A percentile compares a stretch with the other conserved stretches of the same genome.
Conservation (phyloP, 2,888 invertebrate genomes). For the Drosophila neonasuta region DNA sequence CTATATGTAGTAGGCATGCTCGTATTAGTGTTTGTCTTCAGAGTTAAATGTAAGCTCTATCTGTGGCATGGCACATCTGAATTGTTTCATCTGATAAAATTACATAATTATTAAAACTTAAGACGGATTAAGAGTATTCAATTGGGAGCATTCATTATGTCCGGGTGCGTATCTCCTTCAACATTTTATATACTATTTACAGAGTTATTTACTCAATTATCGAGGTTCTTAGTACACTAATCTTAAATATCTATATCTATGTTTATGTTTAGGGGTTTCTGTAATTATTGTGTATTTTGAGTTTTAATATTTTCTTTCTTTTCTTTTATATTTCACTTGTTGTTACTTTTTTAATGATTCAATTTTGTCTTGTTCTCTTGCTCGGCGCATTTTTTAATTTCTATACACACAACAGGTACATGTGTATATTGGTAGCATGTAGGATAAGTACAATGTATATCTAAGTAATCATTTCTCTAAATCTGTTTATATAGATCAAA, state of each 20-base stretch:
- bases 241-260: constrained; percentile 29
- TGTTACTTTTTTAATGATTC: constrained; percentile 16
- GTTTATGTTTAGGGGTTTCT: constrained; percentile 36
- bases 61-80: constrained; percentile 76
- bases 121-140: constrained; percentile 58
- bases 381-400: constrained; percentile 21
- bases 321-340: constrained; percentile 7
- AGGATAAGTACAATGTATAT: constrained; percentile 37
- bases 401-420: constrained; percentile 71
- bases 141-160: constrained; percentile 24
- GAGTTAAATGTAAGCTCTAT: constrained; percentile 34
- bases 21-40: constrained; percentile 14
- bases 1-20: neutral
- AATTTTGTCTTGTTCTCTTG: constrained; percentile 47
- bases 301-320: constrained; percentile 21
- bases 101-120: constrained; percentile 32
- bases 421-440: constrained; percentile 51
- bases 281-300: constrained; percentile 53
- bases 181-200: constrained; percentile 47
- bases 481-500: constrained; percentile 27
- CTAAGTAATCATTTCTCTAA: constrained; percentile 25
- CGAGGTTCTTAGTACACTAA: constrained; percentile 26
- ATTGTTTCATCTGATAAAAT: constrained; percentile 57
- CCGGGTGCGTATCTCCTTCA: constrained; percentile 37
- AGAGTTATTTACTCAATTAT: constrained; percentile 34